Evolutionary conservation across 2,113 vertebrate species (phyloP), one percentile per base, ranked within the genome.

Genomic region (Poeciliopsis retropinna): DNA sequence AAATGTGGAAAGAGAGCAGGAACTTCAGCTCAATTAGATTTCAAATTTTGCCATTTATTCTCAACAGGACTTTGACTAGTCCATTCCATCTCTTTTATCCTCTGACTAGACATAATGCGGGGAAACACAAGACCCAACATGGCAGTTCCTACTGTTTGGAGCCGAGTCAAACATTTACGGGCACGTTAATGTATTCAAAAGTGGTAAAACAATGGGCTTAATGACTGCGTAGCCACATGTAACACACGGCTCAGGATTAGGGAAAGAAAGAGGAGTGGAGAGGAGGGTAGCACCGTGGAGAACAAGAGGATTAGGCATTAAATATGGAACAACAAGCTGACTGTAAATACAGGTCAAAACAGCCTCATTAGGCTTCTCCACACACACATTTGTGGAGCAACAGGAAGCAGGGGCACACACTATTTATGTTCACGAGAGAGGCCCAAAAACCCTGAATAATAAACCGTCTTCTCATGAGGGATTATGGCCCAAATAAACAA

Each of bases 141-240:
- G 72, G 0, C 61, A 83, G 75, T 62, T 64, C 57, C 67, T 28
- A 22, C 29, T 84, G 78, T 37, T 76, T 54, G 83, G 73, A 84
- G 76, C 41, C 1, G 54, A 70, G 81, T 83, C 75, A 79, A 81
- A 80, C 31, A 78, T 2, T 47, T 19, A 73, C 60, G 66, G 5
- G 28, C 57, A 37, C 60, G 62, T 37, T 79, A 71, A 87, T 81
- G 37, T 81, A 87, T 80, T 87, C 84, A 75, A 82, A 79, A 81
- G 70, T 57, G 69, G 80, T 54, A 69, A 37, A 64, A 93, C 89
- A 92, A 90, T 90, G 76, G 80, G 41, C n/a, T 81, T 87, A 85
- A 85, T 88, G 78, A 85, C 85, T 85, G 66, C 64, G 66, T 76
- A 32, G 62, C 67, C 37, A 73, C 79, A 69, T 80, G 73, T 70